phyloP scores from a whole-genome alignment of 2,113 vertebrate species.

The Podarcis muralis region DNA sequence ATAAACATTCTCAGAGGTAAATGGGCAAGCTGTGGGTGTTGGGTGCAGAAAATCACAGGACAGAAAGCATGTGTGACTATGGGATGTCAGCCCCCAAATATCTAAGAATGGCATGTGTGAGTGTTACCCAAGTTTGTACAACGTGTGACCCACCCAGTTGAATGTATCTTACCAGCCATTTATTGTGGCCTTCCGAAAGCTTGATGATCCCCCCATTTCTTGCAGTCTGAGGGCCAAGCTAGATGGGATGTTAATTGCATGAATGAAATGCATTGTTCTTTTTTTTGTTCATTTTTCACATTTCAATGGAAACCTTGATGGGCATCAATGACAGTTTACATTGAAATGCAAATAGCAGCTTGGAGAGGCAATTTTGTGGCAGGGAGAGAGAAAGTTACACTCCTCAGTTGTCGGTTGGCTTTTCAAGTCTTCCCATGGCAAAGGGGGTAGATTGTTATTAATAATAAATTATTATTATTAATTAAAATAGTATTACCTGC shows the following conservation, averaged over 20 bases:
- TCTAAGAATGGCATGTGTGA: neutral
- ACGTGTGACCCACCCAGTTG: neutral
- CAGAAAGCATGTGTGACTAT: neutral
- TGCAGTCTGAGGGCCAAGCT: neutral
- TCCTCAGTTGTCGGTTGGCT: neutral
- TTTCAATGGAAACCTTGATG: neutral
- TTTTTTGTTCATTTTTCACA: neutral
- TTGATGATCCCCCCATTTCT: neutral
- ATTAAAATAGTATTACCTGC: no score
- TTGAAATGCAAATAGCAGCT: neutral
- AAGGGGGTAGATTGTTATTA: no score
- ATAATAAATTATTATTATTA: no score
- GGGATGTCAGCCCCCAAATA: neutral
- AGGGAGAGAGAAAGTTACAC: neutral
- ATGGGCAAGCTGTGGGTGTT: neutral
- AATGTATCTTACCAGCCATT: neutral
- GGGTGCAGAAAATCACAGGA: neutral
- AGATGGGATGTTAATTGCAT: neutral
- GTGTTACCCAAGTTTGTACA: neutral
- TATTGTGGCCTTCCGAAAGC: neutral
- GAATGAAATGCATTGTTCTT: neutral
- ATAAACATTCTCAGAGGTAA: neutral
- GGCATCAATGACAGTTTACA: neutral
- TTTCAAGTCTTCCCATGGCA: neutral
- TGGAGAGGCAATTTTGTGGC: neutral